Percentiles rank a stretch among this genome's conserved stretches.
Evolutionary conservation across 2,113 vertebrate genomes (phyloP).

Genomic region (Centropristis striata): DNA sequence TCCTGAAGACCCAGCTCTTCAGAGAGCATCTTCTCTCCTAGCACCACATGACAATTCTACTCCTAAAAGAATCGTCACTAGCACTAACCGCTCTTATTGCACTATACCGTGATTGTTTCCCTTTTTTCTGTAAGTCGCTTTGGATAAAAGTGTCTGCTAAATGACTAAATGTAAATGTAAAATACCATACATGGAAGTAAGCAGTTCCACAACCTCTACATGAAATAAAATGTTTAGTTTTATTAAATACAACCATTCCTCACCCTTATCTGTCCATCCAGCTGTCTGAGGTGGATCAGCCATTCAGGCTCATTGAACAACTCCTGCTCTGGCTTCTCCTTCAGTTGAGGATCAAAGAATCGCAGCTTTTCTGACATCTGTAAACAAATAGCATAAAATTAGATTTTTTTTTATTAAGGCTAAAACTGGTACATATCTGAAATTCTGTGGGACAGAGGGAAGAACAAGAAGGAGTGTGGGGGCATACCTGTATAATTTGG

Average conservation of each 20-base stretch:
- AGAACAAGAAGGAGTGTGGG: background rate
- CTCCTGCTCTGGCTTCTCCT: slow-evolving; percentile 96
- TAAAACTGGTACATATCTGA: background rate
- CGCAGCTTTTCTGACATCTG: slow-evolving; percentile 93
- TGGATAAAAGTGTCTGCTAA: no score
- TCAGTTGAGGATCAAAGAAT: slow-evolving; percentile 96
- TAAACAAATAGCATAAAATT: slow-evolving; percentile 7
- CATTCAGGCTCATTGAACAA: slow-evolving; percentile 90
- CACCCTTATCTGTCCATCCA: slow-evolving; percentile 93
- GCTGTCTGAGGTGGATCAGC: slow-evolving; percentile 87
- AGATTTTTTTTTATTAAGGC: background rate
- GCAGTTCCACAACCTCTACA: background rate
- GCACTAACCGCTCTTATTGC: no score
- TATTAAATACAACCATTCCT: background rate
- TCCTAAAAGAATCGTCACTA: no score
- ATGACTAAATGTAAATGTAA: no score
- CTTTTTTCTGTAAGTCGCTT: no score
- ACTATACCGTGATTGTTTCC: no score
- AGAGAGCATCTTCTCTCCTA: no score
- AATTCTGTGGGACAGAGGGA: background rate
- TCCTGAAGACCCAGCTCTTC: no score
- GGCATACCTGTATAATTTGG: slow-evolving; percentile 91
- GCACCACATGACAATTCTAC: no score
- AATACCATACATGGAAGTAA: background rate
- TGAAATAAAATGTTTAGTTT: background rate